A percentile compares a stretch with the other conserved stretches of the same genome.
phyloP scores from a whole-genome alignment of 2,113 vertebrate species.

The Elephantulus edwardii region DNA sequence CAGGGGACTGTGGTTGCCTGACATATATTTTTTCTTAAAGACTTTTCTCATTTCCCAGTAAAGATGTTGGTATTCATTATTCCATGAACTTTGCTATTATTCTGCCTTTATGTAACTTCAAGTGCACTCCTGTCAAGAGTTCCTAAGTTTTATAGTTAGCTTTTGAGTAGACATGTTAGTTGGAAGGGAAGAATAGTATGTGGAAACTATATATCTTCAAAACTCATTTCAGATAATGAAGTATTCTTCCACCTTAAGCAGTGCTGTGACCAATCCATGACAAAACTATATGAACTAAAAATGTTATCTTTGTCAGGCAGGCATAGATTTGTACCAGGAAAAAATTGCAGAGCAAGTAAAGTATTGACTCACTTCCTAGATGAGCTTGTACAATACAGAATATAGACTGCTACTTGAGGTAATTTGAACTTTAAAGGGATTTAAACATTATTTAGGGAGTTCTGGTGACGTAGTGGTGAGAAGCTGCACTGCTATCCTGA shows the following conservation, averaged over 20 bases:
- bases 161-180: constrained; percentile 18
- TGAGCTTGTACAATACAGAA: background rate
- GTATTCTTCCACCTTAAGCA: background rate
- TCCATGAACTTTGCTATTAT: constrained; percentile 63
- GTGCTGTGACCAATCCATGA: background rate
- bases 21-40: constrained; percentile 50
- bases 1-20: background rate
- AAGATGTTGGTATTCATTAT: constrained; percentile 72
- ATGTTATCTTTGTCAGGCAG: background rate
- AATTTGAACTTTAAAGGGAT: constrained; percentile 31
- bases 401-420: background rate
- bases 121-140: constrained; percentile 28
- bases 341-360: background rate
- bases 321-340: background rate
- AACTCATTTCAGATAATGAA: constrained; percentile 51
- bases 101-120: constrained; percentile 55
- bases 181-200: constrained; percentile 11
- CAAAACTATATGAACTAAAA: background rate
- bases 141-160: constrained; percentile 45
- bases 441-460: background rate
- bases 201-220: constrained; percentile 38
- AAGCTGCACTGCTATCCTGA: too few relatives aligned
- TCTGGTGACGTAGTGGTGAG: too few relatives aligned
- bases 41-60: constrained; percentile 56
- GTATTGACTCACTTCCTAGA: background rate